Evolutionary conservation across 1,140 invertebrate genomes (phyloP), one percentile per base, ranked within the genome.

Genomic region (Calephelis nemesis): DNA sequence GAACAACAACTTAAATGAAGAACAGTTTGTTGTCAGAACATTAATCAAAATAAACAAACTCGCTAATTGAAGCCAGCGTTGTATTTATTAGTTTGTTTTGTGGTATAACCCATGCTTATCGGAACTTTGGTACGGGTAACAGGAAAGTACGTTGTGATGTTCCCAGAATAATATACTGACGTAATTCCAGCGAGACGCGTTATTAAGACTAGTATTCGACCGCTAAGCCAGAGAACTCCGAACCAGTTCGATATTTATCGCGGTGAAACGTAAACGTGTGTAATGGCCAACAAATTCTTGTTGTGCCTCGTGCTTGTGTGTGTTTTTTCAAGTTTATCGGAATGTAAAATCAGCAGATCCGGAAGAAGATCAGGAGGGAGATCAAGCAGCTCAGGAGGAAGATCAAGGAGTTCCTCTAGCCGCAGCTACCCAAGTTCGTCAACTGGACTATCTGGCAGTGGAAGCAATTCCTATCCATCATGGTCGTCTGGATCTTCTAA

Each of bases 271-370:
- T 50, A 60, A 52, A 52, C 68, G 68, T 65, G 70, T 45, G 74
- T 49, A 66, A 80, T 80, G 78, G 70, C 72, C 71, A 76, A 73
- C 71, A 77, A 63, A 72, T 65, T 78, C 60, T 49, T 79, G 65
- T 72, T 80, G 73, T 80, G 76, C 72, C 74, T 80, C 10, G 69
- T 80, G 63, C 67, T 82, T 65, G 19, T 74, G 40, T 77, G 70
- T 70, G 50, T 76, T 15, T 48, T 69, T 30, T 47, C 68, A 7
- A 67, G 71, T 47, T 71, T 13, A 70, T 65, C 72, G 40, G 52
- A 74, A 62, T 72, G 74, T 67, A 74, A 70, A 75, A 66, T 74
- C n/a, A 45, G 62, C 1, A 42, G 65, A 42, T 42, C 12, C 8
- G 12, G 48, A 19, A 10, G 66, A 40, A 60, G 70, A 7, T 58